phyloP scores from a whole-genome alignment of 2,797 vertebrate species.

The Enteromius viviparus region DNA sequence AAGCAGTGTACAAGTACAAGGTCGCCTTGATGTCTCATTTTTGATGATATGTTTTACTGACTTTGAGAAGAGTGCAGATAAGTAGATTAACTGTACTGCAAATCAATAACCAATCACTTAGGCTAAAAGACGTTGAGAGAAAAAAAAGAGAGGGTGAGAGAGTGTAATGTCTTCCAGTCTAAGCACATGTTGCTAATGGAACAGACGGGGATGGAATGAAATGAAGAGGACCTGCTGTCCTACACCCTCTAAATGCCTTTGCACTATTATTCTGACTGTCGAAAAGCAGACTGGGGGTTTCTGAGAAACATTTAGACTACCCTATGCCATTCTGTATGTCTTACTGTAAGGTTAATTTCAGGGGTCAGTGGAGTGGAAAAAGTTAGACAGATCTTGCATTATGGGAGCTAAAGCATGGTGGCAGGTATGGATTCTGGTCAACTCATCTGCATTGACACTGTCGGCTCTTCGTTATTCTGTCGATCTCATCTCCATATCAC shows the following conservation, averaged over 20 bases:
- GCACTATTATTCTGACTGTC: not conserved
- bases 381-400: constrained; percentile 6
- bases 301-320: constrained; percentile 39
- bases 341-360: constrained; percentile 1
- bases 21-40: constrained; percentile 70
- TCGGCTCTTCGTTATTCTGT: constrained; percentile 38
- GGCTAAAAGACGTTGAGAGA: constrained; percentile 53
- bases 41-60: constrained; percentile 60
- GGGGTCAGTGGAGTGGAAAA: not conserved
- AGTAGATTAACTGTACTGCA: constrained; percentile 74
- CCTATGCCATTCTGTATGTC: constrained; percentile 20
- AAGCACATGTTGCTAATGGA: constrained; percentile 30
- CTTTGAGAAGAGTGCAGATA: constrained; percentile 65
- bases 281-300: constrained; percentile 3
- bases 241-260: constrained; percentile 51
- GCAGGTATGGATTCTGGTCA: constrained; percentile 58
- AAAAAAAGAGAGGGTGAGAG: constrained; percentile 43
- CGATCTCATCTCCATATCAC: constrained; percentile 3
- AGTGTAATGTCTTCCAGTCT: constrained; percentile 35
- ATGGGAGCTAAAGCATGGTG: constrained; percentile 49
- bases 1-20: constrained; percentile 35
- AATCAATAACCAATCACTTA: constrained; percentile 83
- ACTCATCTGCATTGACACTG: constrained; percentile 53
- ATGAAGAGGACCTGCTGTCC: constrained; percentile 19
- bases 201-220: not conserved